A percentile compares a stretch with the other conserved stretches of the same genome.
Conservation (phyloP, 2,888 invertebrate genomes). For the Drosophila parthenogenetica region DNA sequence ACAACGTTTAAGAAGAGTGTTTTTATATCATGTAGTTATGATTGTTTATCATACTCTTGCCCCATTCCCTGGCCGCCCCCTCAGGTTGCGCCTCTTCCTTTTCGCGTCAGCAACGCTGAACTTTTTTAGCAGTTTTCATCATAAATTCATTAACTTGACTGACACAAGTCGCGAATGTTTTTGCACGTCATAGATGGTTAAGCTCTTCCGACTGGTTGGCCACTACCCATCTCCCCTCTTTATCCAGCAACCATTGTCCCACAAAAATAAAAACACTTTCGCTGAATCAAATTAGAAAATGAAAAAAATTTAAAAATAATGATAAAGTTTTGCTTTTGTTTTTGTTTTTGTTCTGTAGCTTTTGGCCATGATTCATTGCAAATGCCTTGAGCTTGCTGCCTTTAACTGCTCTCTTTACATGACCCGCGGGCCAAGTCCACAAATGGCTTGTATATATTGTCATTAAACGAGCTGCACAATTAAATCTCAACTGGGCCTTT, state of each 20-base stretch:
- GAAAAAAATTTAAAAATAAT: neutral
- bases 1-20: conserved; percentile 12
- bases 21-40: conserved; percentile 9
- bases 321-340: conserved; percentile 24
- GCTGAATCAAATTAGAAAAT: conserved; percentile 20
- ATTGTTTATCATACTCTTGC: conserved; percentile 12
- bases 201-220: conserved; percentile 49
- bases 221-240: neutral
- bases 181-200: conserved; percentile 70
- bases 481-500: conserved; percentile 50
- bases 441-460: conserved; percentile 31
- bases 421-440: conserved; percentile 61
- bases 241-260: too few relatives aligned
- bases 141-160: conserved; percentile 75
- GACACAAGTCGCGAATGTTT: conserved; percentile 46
- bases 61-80: neutral
- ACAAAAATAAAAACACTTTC: conserved; percentile 69
- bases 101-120: conserved; percentile 5
- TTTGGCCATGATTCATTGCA: conserved; percentile 40
- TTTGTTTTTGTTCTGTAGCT: neutral
- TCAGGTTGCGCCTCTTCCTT: neutral
- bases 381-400: conserved; percentile 31
- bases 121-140: conserved; percentile 24
- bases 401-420: conserved; percentile 50
- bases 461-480: conserved; percentile 50